These are phyloP conservation scores for Nowickia ferox DNA, from an alignment of 2,888 invertebrate genomes.

Conservation along the genomic window DNA sequence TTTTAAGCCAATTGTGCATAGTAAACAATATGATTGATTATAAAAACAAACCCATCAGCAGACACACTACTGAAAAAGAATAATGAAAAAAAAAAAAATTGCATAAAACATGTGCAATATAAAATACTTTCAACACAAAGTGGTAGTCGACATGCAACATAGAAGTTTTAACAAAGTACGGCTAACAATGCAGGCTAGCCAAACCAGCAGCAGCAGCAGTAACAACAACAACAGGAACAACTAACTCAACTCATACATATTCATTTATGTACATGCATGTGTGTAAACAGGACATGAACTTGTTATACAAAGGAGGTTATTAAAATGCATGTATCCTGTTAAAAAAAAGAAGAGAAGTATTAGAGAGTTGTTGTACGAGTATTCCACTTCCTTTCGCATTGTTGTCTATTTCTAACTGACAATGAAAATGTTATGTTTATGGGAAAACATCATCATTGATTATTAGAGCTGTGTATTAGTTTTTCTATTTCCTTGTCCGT, in stretches of 20 bases:
- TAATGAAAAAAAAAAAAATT: conserved; percentile 1
- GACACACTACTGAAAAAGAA: conserved; percentile 41
- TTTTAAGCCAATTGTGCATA: conserved; percentile 69
- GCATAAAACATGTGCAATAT: conserved; percentile 54
- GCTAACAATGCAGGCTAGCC: conserved; percentile 25
- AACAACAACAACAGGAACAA: neutral
- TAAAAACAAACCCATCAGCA: conserved; percentile 57
- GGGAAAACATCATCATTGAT: conserved; percentile 54
- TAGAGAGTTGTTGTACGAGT: neutral
- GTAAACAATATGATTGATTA: conserved; percentile 72
- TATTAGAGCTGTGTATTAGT: conserved; percentile 38
- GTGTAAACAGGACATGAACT: conserved; percentile 67
- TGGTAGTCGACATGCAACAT: conserved; percentile 1
- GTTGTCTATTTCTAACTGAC: conserved; percentile 37
- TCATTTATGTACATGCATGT: conserved; percentile 19
- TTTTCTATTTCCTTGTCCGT: neutral
- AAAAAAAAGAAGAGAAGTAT: conserved; percentile 8
- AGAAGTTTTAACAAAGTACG: conserved; percentile 34
- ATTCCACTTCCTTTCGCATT: conserved; percentile 3
- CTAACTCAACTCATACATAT: conserved; percentile 5
- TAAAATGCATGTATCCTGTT: conserved; percentile 69
- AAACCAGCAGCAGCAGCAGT: conserved; percentile 27
- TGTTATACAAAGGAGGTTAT: conserved; percentile 71
- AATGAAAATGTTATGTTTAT: conserved; percentile 65
- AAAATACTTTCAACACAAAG: conserved; percentile 48